Percentiles rank a stretch among this genome's conserved stretches.
phyloP scores from a whole-genome alignment of 2,888 invertebrate genomes.

The Pristionchus entomophagus region DNA sequence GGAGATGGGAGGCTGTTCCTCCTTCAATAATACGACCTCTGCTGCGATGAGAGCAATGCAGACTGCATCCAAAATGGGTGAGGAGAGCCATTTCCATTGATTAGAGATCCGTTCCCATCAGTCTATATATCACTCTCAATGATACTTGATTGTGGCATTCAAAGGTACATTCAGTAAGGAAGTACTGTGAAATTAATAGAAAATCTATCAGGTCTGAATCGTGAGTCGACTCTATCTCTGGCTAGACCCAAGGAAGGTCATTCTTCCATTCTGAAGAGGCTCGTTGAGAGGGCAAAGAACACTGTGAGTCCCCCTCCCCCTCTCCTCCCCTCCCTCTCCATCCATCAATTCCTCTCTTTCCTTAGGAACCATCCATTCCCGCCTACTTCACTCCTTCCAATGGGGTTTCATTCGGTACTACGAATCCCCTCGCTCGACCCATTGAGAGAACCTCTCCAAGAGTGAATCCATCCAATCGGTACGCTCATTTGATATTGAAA shows the following conservation, averaged over 20 bases:
- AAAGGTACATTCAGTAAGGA: too few relatives aligned
- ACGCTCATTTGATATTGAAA: too few relatives aligned
- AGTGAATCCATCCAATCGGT: neutral
- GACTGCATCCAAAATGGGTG: conserved; percentile 40
- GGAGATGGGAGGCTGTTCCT: neutral
- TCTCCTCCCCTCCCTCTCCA: too few relatives aligned
- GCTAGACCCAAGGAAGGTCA: conserved; percentile 53
- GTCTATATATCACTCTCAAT: too few relatives aligned
- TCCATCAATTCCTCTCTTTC: neutral
- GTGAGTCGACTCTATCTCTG: conserved; percentile 60
- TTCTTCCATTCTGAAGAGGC: conserved; percentile 55
- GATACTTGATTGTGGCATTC: too few relatives aligned
- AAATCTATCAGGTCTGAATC: conserved; percentile 57
- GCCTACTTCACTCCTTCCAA: conserved; percentile 51
- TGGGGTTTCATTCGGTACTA: conserved; percentile 55
- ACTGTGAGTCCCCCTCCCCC: neutral
- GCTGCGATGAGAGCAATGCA: conserved; percentile 45
- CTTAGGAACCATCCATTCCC: conserved; percentile 48
- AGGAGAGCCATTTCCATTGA: neutral
- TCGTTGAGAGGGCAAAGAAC: conserved; percentile 54
- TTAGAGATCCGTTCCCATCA: too few relatives aligned
- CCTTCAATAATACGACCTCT: conserved; percentile 18
- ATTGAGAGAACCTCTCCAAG: conserved; percentile 3
- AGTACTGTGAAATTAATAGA: too few relatives aligned
- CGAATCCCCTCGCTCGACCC: neutral